phyloP scores from a whole-genome alignment of 2,888 invertebrate genomes.

The Agrochola macilenta region DNA sequence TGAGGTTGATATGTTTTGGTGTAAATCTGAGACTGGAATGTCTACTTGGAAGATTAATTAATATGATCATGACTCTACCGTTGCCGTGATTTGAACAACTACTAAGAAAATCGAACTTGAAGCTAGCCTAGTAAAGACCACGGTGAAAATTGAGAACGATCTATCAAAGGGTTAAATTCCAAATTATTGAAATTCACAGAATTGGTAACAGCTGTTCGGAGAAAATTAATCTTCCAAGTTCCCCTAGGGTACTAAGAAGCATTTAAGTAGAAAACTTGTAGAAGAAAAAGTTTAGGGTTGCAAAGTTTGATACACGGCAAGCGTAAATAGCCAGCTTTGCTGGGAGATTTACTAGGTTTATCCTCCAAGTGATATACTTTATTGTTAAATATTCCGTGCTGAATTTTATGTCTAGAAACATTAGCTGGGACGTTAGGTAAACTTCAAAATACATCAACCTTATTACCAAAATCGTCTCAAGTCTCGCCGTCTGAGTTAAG shows the following conservation, averaged over 20 bases:
- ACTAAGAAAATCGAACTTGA: constrained; percentile 1
- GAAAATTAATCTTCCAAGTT: constrained; percentile 42
- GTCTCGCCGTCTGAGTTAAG: constrained; percentile 50
- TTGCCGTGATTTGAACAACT: neutral
- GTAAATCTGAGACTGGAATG: constrained; percentile 14
- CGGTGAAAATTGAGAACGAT: neutral
- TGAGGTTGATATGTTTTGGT: constrained; percentile 5
- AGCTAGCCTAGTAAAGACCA: neutral
- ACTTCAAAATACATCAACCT: constrained; percentile 40
- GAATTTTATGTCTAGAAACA: constrained; percentile 29
- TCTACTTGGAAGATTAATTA: constrained; percentile 10
- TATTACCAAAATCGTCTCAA: constrained; percentile 39
- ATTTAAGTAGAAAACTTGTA: constrained; percentile 59
- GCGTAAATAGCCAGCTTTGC: constrained; percentile 37
- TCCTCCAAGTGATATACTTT: constrained; percentile 27
- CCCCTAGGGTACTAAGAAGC: constrained; percentile 25
- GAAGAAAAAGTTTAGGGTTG: constrained; percentile 42
- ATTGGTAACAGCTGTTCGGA: constrained; percentile 46
- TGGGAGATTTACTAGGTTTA: constrained; percentile 16
- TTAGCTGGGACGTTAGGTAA: constrained; percentile 38
- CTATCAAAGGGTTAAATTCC: constrained; percentile 18
- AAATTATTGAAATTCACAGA: constrained; percentile 24
- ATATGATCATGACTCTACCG: neutral
- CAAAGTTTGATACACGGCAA: constrained; percentile 55
- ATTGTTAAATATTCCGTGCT: constrained; percentile 27